A percentile compares a stretch with the other conserved stretches of the same genome.
phyloP scores from a whole-genome alignment of 2,797 vertebrate genomes.

The Neomorphus geoffroyi region DNA sequence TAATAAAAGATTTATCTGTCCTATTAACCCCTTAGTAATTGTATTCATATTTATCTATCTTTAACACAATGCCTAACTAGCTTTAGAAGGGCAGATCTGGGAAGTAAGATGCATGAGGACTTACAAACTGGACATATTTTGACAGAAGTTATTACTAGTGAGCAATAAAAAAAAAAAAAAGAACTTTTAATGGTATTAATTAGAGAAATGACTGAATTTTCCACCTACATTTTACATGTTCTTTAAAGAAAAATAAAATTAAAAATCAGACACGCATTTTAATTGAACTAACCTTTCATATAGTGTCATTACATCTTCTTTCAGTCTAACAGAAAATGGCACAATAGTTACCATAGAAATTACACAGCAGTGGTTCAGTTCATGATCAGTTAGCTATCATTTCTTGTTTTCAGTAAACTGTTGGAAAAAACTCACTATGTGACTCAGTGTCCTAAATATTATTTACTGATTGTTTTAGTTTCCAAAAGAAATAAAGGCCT shows the following conservation, averaged over 20 bases:
- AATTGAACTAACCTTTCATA: slow-evolving; percentile 23
- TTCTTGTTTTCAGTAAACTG: background rate
- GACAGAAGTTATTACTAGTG: background rate
- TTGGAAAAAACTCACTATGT: background rate
- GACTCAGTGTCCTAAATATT: background rate
- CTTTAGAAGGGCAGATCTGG: background rate
- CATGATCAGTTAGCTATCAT: background rate
- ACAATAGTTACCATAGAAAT: background rate
- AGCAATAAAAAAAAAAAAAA: background rate
- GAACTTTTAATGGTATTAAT: background rate
- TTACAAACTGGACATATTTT: background rate
- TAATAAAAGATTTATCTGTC: background rate
- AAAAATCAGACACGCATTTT: background rate
- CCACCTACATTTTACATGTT: background rate
- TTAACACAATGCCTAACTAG: background rate
- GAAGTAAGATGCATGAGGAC: background rate
- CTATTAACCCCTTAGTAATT: background rate
- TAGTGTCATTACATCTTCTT: background rate
- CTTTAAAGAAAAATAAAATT: background rate
- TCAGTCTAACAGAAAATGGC: background rate
- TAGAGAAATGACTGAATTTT: background rate
- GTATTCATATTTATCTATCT: background rate
- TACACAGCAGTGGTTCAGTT: background rate
- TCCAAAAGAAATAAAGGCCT: background rate
- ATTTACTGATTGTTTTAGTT: background rate